These are phyloP conservation scores for Drosophila buzzatii DNA, from an alignment of 2,888 invertebrate genomes.

Conservation along the genomic window DNA sequence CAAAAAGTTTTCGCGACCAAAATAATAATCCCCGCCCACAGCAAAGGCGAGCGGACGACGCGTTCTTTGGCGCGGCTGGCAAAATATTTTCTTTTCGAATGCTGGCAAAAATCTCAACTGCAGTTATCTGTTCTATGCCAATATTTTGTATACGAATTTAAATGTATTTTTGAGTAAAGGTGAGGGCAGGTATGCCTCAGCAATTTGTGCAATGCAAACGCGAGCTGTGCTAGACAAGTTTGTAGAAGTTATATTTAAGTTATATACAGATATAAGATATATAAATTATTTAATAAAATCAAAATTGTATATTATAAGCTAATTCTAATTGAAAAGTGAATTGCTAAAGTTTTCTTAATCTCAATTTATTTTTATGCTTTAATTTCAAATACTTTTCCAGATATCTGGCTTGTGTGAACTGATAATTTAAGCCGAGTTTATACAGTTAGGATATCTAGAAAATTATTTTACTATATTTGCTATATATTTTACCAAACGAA, in stretches of 20 bases:
- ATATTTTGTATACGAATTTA: conserved; percentile 26
- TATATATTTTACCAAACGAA: neutral
- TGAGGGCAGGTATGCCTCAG: conserved; percentile 19
- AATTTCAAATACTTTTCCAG: conserved; percentile 23
- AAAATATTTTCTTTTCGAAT: conserved; percentile 41
- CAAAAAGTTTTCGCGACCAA: conserved; percentile 43
- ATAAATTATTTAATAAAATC: neutral
- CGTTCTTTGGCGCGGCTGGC: neutral
- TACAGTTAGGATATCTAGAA: conserved; percentile 34
- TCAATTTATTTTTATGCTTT: neutral
- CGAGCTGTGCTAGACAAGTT: conserved; percentile 3
- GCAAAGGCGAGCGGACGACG: neutral
- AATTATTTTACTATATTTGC: conserved; percentile 19
- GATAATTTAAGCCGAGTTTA: conserved; percentile 36
- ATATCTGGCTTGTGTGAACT: conserved; percentile 37
- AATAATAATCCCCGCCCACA: conserved; percentile 24
- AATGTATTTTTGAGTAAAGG: conserved; percentile 13
- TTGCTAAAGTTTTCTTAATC: neutral
- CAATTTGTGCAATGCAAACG: conserved; percentile 11
- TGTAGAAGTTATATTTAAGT: neutral
- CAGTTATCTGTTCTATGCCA: conserved; percentile 44
- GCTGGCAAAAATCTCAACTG: conserved; percentile 40
- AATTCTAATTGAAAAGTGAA: neutral
- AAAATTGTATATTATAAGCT: too few species aligned
- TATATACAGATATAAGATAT: too few species aligned